Percentiles rank a stretch among this genome's conserved stretches.
These are phyloP conservation scores for Maconellicoccus hirsutus DNA, from an alignment of 1,140 invertebrate genomes.

Conservation along the genomic window DNA sequence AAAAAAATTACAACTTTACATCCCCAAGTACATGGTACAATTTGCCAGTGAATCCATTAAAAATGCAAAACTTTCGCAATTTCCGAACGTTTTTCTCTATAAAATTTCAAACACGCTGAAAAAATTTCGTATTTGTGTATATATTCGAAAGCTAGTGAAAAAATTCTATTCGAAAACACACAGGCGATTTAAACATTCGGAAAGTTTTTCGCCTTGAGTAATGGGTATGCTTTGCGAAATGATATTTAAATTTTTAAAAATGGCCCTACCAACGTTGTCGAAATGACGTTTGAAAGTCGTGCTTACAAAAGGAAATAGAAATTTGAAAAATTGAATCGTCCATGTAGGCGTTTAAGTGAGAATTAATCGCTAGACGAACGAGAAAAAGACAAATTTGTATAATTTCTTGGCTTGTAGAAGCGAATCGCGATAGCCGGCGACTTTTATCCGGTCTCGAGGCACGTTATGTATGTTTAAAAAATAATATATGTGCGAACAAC, in stretches of 20 bases:
- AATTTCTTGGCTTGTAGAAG: too few relatives aligned
- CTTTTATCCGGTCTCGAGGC: too few relatives aligned
- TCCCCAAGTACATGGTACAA: not conserved
- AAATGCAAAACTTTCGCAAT: conserved; percentile 1
- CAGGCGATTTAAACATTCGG: not conserved
- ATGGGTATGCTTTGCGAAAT: not conserved
- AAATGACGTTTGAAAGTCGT: not conserved
- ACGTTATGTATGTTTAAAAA: too few relatives aligned
- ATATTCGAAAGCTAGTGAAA: too few relatives aligned
- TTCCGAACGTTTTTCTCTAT: not conserved
- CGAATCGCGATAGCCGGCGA: too few relatives aligned
- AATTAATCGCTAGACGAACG: too few relatives aligned
- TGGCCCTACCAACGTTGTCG: not conserved
- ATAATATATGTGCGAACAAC: too few relatives aligned
- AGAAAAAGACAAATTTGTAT: too few relatives aligned
- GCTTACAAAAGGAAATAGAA: not conserved
- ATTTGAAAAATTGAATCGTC: too few relatives aligned
- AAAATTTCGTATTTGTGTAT: not conserved
- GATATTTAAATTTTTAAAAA: not conserved
- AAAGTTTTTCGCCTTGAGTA: not conserved
- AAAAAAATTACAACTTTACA: not conserved
- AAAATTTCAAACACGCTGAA: not conserved
- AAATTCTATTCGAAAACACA: too few relatives aligned
- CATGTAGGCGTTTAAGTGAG: too few relatives aligned
- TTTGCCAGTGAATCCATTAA: not conserved